Conservation (phyloP, 2,797 vertebrate genomes). For the Anas flavirostris region DNA sequence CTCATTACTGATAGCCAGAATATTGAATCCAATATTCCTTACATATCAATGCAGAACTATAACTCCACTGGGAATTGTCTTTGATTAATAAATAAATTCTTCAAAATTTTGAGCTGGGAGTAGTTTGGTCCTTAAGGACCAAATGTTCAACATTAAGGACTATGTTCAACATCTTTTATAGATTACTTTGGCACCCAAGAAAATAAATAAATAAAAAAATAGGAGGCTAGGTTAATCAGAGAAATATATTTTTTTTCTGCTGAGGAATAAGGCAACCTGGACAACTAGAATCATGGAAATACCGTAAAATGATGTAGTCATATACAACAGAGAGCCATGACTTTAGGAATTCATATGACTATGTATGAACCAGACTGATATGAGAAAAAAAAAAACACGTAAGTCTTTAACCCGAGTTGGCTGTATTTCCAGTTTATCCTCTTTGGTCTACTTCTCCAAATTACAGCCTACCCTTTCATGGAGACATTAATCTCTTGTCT, state of each 20-base stretch:
- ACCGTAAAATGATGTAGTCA: not conserved
- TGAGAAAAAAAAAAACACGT: not conserved
- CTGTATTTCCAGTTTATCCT: slow-evolving; percentile 37
- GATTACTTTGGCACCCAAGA: not conserved
- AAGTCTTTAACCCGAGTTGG: slow-evolving; percentile 14
- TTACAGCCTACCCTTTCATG: not conserved
- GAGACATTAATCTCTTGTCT: slow-evolving; percentile 8
- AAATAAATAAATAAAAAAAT: not conserved
- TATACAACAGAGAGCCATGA: not conserved
- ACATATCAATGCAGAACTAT: not conserved
- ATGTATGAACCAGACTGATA: not conserved
- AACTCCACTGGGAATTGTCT: not conserved
- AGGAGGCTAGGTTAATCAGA: not conserved
- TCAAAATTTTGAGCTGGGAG: not conserved
- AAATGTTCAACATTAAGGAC: too few relatives aligned
- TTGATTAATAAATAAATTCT: not conserved
- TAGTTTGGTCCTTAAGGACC: not conserved
- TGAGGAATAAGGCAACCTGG: not conserved
- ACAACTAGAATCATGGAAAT: not conserved
- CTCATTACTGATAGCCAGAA: not conserved
- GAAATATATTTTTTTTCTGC: not conserved
- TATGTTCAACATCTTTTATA: not conserved
- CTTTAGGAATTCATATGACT: not conserved
- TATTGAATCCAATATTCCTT: not conserved
- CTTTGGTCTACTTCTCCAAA: not conserved